A percentile compares a stretch with the other conserved stretches of the same genome.
These are phyloP conservation scores for Chelonus insularis DNA, from an alignment of 1,140 invertebrate species.

Conservation along the genomic window DNA sequence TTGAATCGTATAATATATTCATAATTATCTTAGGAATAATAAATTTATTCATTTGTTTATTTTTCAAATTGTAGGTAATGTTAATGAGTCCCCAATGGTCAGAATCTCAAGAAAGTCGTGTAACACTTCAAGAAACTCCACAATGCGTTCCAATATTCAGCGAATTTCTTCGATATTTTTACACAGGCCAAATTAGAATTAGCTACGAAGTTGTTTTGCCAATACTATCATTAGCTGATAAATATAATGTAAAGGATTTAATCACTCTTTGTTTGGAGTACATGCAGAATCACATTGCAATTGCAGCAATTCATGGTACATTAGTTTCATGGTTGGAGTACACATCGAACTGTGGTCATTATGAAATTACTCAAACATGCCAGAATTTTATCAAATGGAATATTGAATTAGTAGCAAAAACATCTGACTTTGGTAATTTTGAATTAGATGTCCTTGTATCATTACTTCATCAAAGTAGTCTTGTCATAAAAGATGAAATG, in stretches of 20 bases:
- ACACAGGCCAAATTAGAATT: slow-evolving; percentile 87
- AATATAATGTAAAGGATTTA: slow-evolving; percentile 92
- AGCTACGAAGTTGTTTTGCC: slow-evolving; percentile 82
- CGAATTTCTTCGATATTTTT: slow-evolving; percentile 88
- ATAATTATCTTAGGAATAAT: background rate
- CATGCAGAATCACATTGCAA: slow-evolving; percentile 85
- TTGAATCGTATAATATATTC: too few species aligned
- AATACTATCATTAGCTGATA: slow-evolving; percentile 86
- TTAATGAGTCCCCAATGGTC: slow-evolving; percentile 91
- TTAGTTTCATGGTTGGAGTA: slow-evolving; percentile 91
- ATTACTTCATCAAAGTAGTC: slow-evolving; percentile 79
- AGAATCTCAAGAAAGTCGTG: slow-evolving; percentile 82
- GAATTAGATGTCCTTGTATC: slow-evolving; percentile 78
- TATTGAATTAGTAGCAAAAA: slow-evolving; percentile 79
- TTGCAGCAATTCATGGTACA: slow-evolving; percentile 77
- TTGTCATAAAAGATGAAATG: slow-evolving; percentile 91
- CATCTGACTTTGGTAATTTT: slow-evolving; percentile 79
- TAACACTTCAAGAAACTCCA: slow-evolving; percentile 83
- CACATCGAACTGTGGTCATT: slow-evolving; percentile 79
- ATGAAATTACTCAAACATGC: slow-evolving; percentile 73
- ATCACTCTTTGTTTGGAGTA: slow-evolving; percentile 81
- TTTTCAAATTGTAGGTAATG: slow-evolving; percentile 72
- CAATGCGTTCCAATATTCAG: slow-evolving; percentile 84
- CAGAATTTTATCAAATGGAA: slow-evolving; percentile 92
- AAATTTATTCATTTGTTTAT: slow-evolving; percentile 7